Evolutionary conservation across 64 coral and sea anemone species (phyloP).

Genomic region (Stylophora pistillata): DNA sequence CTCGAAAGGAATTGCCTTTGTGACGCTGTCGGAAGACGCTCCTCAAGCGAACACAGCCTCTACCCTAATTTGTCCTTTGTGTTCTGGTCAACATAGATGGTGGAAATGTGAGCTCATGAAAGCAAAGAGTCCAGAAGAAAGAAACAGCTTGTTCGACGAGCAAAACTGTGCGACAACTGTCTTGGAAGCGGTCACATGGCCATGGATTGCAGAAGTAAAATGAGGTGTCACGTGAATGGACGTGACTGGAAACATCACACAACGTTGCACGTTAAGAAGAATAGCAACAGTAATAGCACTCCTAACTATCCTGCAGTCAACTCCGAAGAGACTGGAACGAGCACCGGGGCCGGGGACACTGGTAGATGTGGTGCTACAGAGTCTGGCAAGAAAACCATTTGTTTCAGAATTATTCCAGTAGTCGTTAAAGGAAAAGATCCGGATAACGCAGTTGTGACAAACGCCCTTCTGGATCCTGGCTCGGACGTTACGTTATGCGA

Average conservation of each 20-base stretch:
- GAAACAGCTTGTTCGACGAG: constrained; percentile 18
- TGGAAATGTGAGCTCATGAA: constrained; percentile 1
- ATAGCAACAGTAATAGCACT: no score
- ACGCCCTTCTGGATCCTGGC: constrained; percentile 30
- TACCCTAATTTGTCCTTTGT: neutral
- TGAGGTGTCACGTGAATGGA: no score
- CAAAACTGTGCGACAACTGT: constrained; percentile 33
- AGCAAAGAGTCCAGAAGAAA: constrained; percentile 11
- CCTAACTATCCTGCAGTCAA: no score
- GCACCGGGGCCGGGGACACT: no score
- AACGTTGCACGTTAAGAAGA: no score
- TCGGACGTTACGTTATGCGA: constrained; percentile 45
- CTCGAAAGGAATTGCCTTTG: neutral
- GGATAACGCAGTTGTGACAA: constrained; percentile 7
- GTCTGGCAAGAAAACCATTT: no score
- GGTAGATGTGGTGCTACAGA: no score
- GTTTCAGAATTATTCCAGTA: constrained; percentile 15
- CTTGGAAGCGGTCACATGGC: constrained; percentile 35
- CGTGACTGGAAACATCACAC: no score
- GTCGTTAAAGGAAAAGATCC: constrained; percentile 7
- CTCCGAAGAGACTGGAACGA: no score
- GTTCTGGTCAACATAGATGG: neutral
- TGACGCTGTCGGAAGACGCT: neutral
- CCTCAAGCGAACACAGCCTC: neutral
- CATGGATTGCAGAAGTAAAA: constrained; percentile 40